These are phyloP conservation scores for Alligator sinensis DNA, from an alignment of 2,113 vertebrate genomes.

Conservation along the genomic window DNA sequence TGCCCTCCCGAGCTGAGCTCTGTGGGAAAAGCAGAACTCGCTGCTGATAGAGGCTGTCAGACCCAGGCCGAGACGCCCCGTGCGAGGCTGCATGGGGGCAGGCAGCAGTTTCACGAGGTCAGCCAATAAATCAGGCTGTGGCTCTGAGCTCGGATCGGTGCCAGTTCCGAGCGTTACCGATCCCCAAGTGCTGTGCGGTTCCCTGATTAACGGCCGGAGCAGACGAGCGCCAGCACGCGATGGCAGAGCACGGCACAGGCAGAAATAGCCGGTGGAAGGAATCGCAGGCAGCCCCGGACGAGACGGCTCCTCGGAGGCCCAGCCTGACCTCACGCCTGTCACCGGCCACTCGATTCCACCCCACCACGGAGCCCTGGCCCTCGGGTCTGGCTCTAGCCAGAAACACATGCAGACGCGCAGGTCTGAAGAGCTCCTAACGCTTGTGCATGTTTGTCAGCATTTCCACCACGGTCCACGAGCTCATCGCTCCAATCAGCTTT, in stretches of 20 bases:
- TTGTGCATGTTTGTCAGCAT: neutral
- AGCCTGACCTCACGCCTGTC: fast-evolving
- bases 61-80: neutral
- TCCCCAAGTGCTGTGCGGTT: neutral
- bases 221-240: constrained; percentile 16
- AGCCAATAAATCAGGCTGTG: neutral
- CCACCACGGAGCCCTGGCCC: fast-evolving
- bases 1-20: neutral
- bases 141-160: constrained; percentile 28
- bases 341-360: neutral
- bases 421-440: too few relatives aligned
- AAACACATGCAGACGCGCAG: too few relatives aligned
- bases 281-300: neutral
- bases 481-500: neutral
- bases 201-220: constrained; percentile 24
- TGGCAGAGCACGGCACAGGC: neutral
- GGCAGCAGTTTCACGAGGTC: neutral
- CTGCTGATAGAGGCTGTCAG: neutral
- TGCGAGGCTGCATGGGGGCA: neutral
- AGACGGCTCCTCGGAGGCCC: neutral
- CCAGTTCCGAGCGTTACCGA: constrained; percentile 7
- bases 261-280: neutral
- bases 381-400: too few relatives aligned
- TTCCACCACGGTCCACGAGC: neutral
- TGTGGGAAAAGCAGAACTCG: constrained; percentile 5